These are phyloP conservation scores for Fulmarus glacialis DNA, from an alignment of 2,113 vertebrate species.

Conservation along the genomic window DNA sequence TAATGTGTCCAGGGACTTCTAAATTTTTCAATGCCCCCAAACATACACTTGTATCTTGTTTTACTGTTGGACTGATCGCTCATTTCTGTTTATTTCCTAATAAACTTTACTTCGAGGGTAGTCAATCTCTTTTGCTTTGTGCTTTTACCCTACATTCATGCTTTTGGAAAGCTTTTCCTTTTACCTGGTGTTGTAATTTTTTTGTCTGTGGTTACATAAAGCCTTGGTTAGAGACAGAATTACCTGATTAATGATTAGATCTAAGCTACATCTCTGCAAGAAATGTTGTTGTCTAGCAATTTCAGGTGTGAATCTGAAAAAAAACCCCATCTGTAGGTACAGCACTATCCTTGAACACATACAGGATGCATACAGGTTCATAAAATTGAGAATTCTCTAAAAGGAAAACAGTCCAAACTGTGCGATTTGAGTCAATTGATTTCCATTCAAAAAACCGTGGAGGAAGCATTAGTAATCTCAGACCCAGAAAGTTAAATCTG, in stretches of 20 bases:
- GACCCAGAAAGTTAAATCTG: background rate
- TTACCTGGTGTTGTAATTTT: background rate
- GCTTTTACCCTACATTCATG: background rate
- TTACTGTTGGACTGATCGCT: background rate
- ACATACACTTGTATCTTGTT: background rate
- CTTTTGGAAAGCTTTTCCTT: background rate
- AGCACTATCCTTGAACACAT: background rate
- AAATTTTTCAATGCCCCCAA: background rate
- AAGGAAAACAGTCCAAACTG: background rate
- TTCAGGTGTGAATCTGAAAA: background rate
- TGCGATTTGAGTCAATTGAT: background rate
- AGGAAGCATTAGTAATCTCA: background rate
- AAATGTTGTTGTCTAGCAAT: background rate
- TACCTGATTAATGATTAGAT: background rate
- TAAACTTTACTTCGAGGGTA: background rate
- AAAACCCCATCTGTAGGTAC: background rate
- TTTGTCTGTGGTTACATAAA: background rate
- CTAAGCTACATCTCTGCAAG: background rate
- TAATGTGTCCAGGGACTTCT: background rate
- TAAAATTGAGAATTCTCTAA: background rate
- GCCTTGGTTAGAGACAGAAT: background rate
- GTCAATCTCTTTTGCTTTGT: background rate
- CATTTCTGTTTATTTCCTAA: background rate
- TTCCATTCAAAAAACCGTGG: background rate
- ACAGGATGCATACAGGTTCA: background rate